Conservation (phyloP, 2,113 vertebrate species). For the Notothenia rossii region DNA sequence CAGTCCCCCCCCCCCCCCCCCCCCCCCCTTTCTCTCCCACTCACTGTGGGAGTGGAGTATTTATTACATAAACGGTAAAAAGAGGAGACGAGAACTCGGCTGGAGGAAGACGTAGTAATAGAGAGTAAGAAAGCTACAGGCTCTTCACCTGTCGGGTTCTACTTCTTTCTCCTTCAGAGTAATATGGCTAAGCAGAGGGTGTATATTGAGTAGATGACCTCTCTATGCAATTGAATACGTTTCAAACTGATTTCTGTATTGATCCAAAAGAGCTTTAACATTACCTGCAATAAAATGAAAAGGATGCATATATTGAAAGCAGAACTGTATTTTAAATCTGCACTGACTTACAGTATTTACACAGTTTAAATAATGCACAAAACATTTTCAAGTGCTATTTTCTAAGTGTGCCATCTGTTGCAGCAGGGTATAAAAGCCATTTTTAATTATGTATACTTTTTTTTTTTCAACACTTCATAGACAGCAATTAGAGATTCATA, state of each 20-base stretch:
- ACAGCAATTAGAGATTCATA: background rate
- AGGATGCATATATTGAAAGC: background rate
- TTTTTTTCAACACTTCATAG: background rate
- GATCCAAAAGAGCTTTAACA: background rate
- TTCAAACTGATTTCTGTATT: constrained; percentile 4
- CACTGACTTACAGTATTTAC: background rate
- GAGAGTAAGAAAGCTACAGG: constrained; percentile 49
- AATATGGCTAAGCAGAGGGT: background rate
- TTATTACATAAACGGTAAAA: constrained; percentile 84
- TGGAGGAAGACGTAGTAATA: constrained; percentile 55
- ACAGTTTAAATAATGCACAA: background rate
- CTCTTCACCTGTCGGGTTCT: constrained; percentile 54
- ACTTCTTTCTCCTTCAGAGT: background rate
- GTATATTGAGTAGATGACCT: background rate
- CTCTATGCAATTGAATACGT: background rate
- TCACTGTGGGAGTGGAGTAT: constrained; percentile 77
- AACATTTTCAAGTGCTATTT: background rate
- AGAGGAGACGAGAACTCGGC: constrained; percentile 47
- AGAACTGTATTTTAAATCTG: background rate
- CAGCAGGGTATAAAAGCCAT: background rate
- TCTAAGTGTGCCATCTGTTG: background rate
- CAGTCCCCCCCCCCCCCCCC: constrained; percentile 50
- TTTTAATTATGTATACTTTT: background rate
- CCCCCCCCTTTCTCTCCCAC: constrained; percentile 57
- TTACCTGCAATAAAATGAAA: constrained; percentile 16